Percentiles rank a stretch among this genome's conserved stretches.
phyloP scores from a whole-genome alignment of 2,888 invertebrate genomes.

The Cerceris ruficornis region DNA sequence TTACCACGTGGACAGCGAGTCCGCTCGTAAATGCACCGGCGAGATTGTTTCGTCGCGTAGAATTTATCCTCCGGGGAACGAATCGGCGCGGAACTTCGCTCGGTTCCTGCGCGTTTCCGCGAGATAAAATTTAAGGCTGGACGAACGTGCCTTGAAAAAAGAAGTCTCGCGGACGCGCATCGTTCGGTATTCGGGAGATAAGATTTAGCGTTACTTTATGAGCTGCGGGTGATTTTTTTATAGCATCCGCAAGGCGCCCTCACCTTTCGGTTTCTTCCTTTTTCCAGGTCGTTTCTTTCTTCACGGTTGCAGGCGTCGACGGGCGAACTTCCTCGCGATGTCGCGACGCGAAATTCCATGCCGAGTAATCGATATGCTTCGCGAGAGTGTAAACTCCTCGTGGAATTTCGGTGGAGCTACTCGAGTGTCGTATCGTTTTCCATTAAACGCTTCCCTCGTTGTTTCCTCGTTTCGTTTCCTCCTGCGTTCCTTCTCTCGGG shows the following conservation, averaged over 20 bases:
- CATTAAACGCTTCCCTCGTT: not conserved
- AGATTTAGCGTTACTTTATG: slow-evolving; percentile 81
- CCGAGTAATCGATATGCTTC: slow-evolving; percentile 60
- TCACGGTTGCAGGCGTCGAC: slow-evolving; percentile 62
- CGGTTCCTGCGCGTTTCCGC: no score
- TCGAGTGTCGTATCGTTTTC: slow-evolving; percentile 42
- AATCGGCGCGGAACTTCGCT: no score
- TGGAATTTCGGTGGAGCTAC: slow-evolving; percentile 33
- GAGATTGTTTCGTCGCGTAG: no score
- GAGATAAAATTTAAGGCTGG: no score
- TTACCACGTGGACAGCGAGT: no score
- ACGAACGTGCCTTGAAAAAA: slow-evolving; percentile 65
- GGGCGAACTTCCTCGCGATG: slow-evolving; percentile 60
- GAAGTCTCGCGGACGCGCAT: slow-evolving; percentile 61
- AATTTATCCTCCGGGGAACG: no score
- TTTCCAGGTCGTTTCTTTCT: slow-evolving; percentile 42
- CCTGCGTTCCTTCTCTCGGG: not conserved
- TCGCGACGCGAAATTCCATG: slow-evolving; percentile 56
- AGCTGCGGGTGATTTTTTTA: slow-evolving; percentile 80
- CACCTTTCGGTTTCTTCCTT: slow-evolving; percentile 36
- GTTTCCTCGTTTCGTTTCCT: not conserved
- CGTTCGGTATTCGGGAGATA: slow-evolving; percentile 77
- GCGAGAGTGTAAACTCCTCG: slow-evolving; percentile 23
- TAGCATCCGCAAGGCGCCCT: slow-evolving; percentile 63
- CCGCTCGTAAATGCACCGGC: no score